Percentiles rank a stretch among this genome's conserved stretches.
These are phyloP conservation scores for Nyctibius grandis DNA, from an alignment of 2,797 vertebrate genomes.

Conservation along the genomic window DNA sequence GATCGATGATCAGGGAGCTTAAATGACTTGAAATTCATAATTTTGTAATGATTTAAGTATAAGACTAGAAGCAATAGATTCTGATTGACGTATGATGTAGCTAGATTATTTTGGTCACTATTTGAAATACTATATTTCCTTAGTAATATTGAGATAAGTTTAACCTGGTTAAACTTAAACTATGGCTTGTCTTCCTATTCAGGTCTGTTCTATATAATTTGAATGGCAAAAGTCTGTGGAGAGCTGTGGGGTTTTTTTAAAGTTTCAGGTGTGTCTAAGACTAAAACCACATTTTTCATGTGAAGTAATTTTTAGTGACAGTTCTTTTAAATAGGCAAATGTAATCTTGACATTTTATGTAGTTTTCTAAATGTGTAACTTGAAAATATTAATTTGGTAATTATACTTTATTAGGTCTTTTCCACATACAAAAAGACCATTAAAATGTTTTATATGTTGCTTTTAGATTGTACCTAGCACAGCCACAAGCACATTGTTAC, in stretches of 20 bases:
- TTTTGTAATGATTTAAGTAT: background rate
- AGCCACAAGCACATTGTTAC: background rate
- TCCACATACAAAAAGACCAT: background rate
- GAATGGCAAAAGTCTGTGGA: background rate
- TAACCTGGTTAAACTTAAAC: background rate
- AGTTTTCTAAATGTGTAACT: background rate
- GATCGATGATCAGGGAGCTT: background rate
- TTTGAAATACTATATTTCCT: background rate
- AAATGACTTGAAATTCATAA: background rate
- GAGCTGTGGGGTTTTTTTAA: rapidly evolving
- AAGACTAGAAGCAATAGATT: background rate
- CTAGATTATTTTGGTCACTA: background rate
- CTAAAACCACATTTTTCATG: background rate
- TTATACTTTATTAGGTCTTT: background rate
- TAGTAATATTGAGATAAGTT: background rate
- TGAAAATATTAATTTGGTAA: background rate
- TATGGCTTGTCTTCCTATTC: background rate
- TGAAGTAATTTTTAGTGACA: background rate
- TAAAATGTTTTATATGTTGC: background rate
- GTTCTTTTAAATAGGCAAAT: background rate
- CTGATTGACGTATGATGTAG: background rate
- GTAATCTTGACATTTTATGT: background rate
- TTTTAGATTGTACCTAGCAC: background rate
- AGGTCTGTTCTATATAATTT: background rate
- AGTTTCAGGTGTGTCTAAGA: background rate